Evolutionary conservation across 2,888 invertebrate species (phyloP).

Genomic region (Melieria crassipennis): DNA sequence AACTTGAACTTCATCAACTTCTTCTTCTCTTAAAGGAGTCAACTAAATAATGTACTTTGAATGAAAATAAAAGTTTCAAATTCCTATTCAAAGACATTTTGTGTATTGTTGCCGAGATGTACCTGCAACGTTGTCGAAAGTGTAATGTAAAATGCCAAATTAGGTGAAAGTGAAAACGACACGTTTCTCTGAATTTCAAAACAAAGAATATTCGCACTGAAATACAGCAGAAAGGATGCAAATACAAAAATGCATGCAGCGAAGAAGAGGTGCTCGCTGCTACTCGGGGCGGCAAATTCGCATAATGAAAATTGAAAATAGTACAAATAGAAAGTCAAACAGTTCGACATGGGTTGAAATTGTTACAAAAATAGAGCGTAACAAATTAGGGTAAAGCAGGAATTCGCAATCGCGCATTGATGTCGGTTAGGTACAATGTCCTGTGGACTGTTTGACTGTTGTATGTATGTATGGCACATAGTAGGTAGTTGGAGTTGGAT

Average conservation of each 20-base stretch:
- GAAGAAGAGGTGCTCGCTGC: slow-evolving; percentile 46
- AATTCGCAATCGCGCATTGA: no score
- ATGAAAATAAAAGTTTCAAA: no score
- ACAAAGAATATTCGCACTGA: neutral
- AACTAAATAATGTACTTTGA: neutral
- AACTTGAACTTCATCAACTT: no score
- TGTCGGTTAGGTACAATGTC: no score
- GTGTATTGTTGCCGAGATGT: neutral
- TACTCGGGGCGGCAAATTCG: neutral
- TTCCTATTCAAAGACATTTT: slow-evolving; percentile 21
- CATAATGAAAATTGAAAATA: slow-evolving; percentile 57
- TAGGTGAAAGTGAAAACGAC: slow-evolving; percentile 51
- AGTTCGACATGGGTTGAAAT: slow-evolving; percentile 39
- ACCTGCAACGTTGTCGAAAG: no score
- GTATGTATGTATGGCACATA: no score
- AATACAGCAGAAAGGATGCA: no score
- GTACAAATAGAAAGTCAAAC: neutral
- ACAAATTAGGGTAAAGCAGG: slow-evolving; percentile 44
- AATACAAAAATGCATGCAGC: no score
- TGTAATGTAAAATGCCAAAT: slow-evolving; percentile 20
- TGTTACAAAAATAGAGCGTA: slow-evolving; percentile 50
- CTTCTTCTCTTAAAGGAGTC: neutral
- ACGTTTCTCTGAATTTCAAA: slow-evolving; percentile 1
- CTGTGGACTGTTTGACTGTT: no score
- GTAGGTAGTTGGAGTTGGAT: no score